Base-by-base conservation (phyloP, 2,888 invertebrate species). In the Troides helena region DNA sequence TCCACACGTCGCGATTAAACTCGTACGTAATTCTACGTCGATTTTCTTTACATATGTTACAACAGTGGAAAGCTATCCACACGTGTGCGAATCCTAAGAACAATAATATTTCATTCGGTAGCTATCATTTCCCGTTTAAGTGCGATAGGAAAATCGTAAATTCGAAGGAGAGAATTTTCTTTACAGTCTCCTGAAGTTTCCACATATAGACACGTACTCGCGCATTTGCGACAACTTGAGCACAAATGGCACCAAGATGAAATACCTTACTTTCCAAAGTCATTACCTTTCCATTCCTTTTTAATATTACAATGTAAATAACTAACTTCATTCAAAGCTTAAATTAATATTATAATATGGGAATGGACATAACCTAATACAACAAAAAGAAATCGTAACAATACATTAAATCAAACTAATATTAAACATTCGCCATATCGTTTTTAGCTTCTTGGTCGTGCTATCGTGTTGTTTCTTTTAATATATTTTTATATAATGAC, bases 121-220 rank as follows among this genome's bases (percentile, higher is more conserved):
- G 86, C 84, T 86, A 89, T 88, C 87, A 89, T 90, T 88, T 82
- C 85, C 84, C 87, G 85, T 86, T 89, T 89, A 87, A 87, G 84
- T 85, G 82, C 88, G 88, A 89, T 89, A 89, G 88, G 84, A 85
- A 89, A 89, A 89, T 89, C 89, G 86, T 88, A 88, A 89, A 90
- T 89, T 88, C 84, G 81, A 83, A 79, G 81, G 77, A 85, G 86
- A 84, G 86, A 89, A 86, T 86, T 88, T 88, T 87, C 87, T 90
- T 88, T 87, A 88, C 87, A 85, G 85, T 85, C 85, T 81, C 84
- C 83, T 87, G 87, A 88, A 87, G 84, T 87, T 87, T 85, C 77
- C 80, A 82, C 82, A 84, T 85, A 85, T 81, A 84, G 84, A 84
- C 85, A 86, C 86, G 85, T 86, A 81, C 80, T 80, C 80, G 80